A percentile compares a stretch with the other conserved stretches of the same genome.
Conservation (phyloP, 1,140 invertebrate species). For the Manduca sexta region DNA sequence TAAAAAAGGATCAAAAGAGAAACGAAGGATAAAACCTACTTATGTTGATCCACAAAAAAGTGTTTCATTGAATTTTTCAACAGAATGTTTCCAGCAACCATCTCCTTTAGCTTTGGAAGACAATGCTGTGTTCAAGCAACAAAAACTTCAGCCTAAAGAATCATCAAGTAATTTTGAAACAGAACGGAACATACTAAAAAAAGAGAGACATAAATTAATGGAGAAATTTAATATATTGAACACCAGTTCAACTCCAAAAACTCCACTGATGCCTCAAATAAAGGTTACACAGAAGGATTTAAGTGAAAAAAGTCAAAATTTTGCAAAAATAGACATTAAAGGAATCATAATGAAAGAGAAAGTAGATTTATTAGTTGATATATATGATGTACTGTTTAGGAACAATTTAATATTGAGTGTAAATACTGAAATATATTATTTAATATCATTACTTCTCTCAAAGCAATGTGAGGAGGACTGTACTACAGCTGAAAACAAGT, state of each 20-base stretch:
- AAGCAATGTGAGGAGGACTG: constrained; percentile 52
- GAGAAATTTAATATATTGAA: constrained; percentile 67
- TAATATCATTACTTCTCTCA: constrained; percentile 60
- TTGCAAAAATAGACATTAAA: constrained; percentile 36
- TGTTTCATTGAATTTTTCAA: constrained; percentile 50
- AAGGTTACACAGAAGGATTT: constrained; percentile 44
- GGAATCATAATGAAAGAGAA: constrained; percentile 47
- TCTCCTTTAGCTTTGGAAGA: constrained; percentile 45
- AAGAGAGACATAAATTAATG: constrained; percentile 64
- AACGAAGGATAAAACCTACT: constrained; percentile 63
- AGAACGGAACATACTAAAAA: constrained; percentile 60
- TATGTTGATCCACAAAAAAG: constrained; percentile 55
- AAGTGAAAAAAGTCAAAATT: constrained; percentile 29
- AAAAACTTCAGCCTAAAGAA: constrained; percentile 53
- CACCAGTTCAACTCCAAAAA: constrained; percentile 31
- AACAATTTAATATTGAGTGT: constrained; percentile 62
- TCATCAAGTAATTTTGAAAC: constrained; percentile 45
- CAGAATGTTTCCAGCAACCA: constrained; percentile 42
- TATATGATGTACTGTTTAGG: constrained; percentile 58
- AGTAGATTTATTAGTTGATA: constrained; percentile 50
- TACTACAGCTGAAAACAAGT: constrained; percentile 23
- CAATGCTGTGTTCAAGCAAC: constrained; percentile 56
- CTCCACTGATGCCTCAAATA: constrained; percentile 37
- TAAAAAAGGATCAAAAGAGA: constrained; percentile 51
- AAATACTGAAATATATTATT: constrained; percentile 62